Conservation (phyloP, 2,797 vertebrate genomes). For the Aphelocoma californica region DNA sequence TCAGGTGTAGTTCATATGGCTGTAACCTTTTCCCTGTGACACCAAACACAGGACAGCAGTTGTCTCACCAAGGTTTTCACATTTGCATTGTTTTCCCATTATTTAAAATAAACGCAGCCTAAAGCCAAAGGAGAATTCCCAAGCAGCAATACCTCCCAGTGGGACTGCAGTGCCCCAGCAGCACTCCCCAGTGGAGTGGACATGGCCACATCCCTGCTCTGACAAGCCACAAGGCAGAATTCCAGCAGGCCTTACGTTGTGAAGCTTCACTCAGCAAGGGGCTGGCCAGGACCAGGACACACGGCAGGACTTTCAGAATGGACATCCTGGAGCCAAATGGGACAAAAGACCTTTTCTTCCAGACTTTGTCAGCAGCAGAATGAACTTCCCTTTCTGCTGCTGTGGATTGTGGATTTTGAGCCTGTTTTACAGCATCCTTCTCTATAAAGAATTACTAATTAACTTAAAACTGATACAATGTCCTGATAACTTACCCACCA, state of each 20-base stretch:
- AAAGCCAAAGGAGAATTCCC: background rate
- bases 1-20: background rate
- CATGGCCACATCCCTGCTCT: background rate
- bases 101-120: background rate
- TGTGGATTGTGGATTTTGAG: slow-evolving; percentile 52
- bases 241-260: slow-evolving; percentile 41
- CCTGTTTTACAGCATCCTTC: slow-evolving; percentile 30
- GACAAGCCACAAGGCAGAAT: background rate
- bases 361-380: background rate
- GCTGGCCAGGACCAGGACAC: slow-evolving; percentile 15
- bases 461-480: background rate
- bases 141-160: background rate
- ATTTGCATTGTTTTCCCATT: background rate
- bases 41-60: background rate
- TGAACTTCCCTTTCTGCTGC: background rate
- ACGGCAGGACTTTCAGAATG: background rate
- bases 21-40: background rate
- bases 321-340: background rate
- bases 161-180: background rate
- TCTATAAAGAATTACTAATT: slow-evolving; percentile 60
- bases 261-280: background rate
- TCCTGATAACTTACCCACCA: background rate
- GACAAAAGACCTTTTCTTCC: background rate
- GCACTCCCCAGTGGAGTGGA: background rate
- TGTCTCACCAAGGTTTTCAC: background rate